These are phyloP conservation scores for Peromyscus leucopus DNA, from an alignment of 2,113 vertebrate species.

Conservation along the genomic window DNA sequence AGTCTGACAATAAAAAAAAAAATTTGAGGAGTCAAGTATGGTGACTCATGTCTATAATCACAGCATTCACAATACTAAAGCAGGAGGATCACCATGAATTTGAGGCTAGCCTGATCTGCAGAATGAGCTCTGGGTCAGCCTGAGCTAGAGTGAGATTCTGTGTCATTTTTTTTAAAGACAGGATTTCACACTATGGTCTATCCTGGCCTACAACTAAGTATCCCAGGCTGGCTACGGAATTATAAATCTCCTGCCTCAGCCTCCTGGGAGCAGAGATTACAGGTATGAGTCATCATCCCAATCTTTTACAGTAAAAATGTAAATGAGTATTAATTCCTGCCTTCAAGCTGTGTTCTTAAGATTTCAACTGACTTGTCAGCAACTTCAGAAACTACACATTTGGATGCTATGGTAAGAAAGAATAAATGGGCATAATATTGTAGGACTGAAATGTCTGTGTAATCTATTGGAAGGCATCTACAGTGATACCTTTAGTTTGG, in stretches of 20 bases:
- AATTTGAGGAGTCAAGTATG: background rate
- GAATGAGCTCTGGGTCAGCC: background rate
- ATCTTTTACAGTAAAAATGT: background rate
- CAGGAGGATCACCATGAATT: background rate
- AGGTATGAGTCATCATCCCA: background rate
- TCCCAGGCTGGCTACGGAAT: background rate
- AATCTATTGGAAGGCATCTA: background rate
- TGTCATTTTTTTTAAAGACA: background rate
- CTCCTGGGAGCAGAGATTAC: background rate
- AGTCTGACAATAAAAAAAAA: conserved; percentile 36
- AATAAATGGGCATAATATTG: background rate
- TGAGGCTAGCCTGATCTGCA: background rate
- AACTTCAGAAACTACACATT: background rate
- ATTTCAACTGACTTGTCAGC: background rate
- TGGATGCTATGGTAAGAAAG: background rate
- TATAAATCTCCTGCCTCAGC: background rate
- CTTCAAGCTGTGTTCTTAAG: conserved; percentile 16
- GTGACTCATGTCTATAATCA: background rate
- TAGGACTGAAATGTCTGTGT: background rate
- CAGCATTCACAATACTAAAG: background rate
- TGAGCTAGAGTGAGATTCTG: background rate
- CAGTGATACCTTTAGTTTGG: background rate
- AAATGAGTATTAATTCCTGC: background rate
- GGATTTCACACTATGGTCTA: background rate
- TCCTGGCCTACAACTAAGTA: background rate